phyloP scores from a whole-genome alignment of 1,140 invertebrate species.

The Microplitis demolitor region DNA sequence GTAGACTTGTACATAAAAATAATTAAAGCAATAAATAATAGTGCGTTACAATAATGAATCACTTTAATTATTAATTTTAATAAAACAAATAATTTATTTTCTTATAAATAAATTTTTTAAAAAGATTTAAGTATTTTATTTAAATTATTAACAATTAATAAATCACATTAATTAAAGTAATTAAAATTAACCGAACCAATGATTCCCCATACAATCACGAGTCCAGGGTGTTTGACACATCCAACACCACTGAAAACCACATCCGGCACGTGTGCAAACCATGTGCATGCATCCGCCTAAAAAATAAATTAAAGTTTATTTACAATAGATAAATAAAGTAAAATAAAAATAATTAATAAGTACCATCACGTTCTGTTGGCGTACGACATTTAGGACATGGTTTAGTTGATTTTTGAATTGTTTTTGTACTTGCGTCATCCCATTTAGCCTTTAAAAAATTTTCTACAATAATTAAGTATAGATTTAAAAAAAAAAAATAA shows the following conservation, averaged over 20 bases:
- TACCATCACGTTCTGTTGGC: slow-evolving; percentile 83
- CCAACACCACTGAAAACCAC: slow-evolving; percentile 88
- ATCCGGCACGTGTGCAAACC: slow-evolving; percentile 76
- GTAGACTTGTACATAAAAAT: no score
- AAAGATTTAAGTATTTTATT: neutral
- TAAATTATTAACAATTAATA: neutral
- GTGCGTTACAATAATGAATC: no score
- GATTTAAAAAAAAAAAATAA: slow-evolving; percentile 15
- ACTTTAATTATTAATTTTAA: no score
- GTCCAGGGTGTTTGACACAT: slow-evolving; percentile 85
- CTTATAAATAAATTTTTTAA: no score
- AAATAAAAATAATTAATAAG: neutral
- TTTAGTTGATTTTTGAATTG: slow-evolving; percentile 82
- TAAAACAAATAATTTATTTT: no score
- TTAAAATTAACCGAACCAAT: slow-evolving; percentile 80
- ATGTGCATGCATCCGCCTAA: slow-evolving; percentile 90
- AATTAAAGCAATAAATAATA: no score
- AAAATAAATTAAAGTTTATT: slow-evolving; percentile 28
- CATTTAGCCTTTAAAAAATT: slow-evolving; percentile 68
- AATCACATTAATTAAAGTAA: neutral
- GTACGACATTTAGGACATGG: slow-evolving; percentile 87
- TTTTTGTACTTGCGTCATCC: slow-evolving; percentile 76
- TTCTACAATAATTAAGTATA: neutral
- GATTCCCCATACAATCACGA: slow-evolving; percentile 82
- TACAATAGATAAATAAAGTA: neutral